A percentile compares a stretch with the other conserved stretches of the same genome.
Conservation (phyloP, 2,888 invertebrate genomes). For the Busseola fusca region DNA sequence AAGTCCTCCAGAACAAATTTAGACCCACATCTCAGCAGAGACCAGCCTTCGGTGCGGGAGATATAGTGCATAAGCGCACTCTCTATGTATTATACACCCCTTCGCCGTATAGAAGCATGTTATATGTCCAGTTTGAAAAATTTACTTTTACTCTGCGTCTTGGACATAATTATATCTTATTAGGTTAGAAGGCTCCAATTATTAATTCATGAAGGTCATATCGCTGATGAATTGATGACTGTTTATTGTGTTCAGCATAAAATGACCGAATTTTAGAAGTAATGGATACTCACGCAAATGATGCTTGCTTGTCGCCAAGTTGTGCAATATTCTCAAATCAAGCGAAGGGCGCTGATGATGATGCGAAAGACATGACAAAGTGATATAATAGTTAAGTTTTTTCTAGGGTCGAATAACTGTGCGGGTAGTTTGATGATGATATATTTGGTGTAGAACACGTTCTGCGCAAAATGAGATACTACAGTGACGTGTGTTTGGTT, state of each 20-base stretch:
- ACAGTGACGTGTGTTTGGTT: constrained; percentile 24
- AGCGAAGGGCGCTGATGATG: neutral
- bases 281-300: neutral
- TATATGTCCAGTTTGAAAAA: neutral
- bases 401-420: neutral
- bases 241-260: neutral
- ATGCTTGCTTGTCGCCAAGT: neutral
- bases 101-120: neutral
- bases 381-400: constrained; percentile 8
- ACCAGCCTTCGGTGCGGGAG: too few relatives aligned
- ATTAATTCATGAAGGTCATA: constrained; percentile 20
- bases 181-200: constrained; percentile 16
- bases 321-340: neutral
- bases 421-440: constrained; percentile 40
- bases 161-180: neutral
- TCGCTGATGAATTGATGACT: constrained; percentile 21
- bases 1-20: too few relatives aligned
- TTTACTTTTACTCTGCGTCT: neutral
- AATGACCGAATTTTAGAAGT: neutral
- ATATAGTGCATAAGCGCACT: too few relatives aligned
- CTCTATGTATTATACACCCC: neutral
- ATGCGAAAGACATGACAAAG: neutral
- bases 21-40: too few relatives aligned
- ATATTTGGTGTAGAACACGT: constrained; percentile 29
- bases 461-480: constrained; percentile 28